Percentiles rank a stretch among this genome's conserved stretches.
Evolutionary conservation across 1,140 invertebrate genomes (phyloP).

Genomic region (Aricia agestis): DNA sequence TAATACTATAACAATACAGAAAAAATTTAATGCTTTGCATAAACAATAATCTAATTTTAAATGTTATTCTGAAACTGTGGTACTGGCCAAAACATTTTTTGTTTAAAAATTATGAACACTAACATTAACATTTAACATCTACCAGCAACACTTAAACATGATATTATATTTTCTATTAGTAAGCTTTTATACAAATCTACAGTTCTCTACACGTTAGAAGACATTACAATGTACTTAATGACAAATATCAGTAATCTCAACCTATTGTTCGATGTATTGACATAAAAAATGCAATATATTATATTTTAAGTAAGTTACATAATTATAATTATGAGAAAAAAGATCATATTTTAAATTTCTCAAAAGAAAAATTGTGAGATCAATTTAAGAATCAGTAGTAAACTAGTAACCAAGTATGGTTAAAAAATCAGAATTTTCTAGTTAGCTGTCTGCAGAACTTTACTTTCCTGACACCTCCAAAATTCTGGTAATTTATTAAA

Average conservation of each 20-base stretch:
- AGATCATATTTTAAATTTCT: background rate
- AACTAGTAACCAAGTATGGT: no score
- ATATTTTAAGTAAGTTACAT: background rate
- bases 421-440: no score
- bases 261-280: constrained; percentile 14
- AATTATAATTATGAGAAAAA: background rate
- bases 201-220: background rate
- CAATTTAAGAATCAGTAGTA: background rate
- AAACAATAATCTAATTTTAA: background rate
- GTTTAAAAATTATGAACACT: background rate
- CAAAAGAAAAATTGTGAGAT: constrained; percentile 3
- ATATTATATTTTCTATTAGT: background rate
- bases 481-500: background rate
- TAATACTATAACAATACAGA: background rate
- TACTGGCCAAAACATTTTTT: background rate
- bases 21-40: constrained; percentile 5
- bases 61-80: background rate
- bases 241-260: background rate
- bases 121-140: background rate
- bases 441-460: background rate
- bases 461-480: background rate
- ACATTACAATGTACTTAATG: background rate
- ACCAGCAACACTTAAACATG: background rate
- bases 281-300: background rate
- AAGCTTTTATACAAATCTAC: constrained; percentile 9